These are phyloP conservation scores for Chrysolina haemoptera DNA, from an alignment of 2,888 invertebrate species.

Conservation along the genomic window DNA sequence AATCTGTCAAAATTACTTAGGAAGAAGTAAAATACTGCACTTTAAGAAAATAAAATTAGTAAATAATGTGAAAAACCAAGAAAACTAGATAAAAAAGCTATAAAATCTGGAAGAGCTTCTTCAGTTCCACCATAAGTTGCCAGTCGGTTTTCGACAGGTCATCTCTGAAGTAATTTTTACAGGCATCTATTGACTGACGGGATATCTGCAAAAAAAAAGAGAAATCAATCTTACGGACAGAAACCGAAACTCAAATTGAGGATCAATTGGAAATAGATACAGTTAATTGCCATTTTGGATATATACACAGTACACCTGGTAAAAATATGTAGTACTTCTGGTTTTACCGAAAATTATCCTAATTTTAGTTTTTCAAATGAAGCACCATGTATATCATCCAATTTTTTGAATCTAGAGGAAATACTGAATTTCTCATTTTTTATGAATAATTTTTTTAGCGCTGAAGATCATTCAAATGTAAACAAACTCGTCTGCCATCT, in stretches of 20 bases:
- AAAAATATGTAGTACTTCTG: too few relatives aligned
- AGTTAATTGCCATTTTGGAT: too few relatives aligned
- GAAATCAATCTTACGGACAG: background rate
- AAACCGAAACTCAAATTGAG: background rate
- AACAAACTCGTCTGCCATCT: too few relatives aligned
- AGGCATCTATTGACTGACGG: constrained; percentile 98
- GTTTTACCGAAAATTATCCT: too few relatives aligned
- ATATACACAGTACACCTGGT: too few relatives aligned
- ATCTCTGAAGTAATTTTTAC: constrained; percentile 99
- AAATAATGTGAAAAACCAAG: constrained; percentile 22
- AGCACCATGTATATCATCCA: too few relatives aligned
- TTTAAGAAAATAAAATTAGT: constrained; percentile 29
- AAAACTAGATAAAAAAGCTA: constrained; percentile 69
- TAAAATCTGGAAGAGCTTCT: constrained; percentile 96
- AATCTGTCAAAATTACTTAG: background rate
- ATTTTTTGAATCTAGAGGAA: too few relatives aligned
- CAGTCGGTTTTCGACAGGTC: constrained; percentile 97
- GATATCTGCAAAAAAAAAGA: constrained; percentile 81
- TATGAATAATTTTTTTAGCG: too few relatives aligned
- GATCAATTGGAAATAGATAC: background rate
- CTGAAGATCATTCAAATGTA: too few relatives aligned
- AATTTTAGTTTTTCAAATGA: too few relatives aligned
- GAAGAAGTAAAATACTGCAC: constrained; percentile 33
- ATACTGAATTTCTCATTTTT: too few relatives aligned
- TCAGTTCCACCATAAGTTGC: constrained; percentile 98